These are phyloP conservation scores for Calephelis perditalis DNA, from an alignment of 2,888 invertebrate species.

Conservation along the genomic window DNA sequence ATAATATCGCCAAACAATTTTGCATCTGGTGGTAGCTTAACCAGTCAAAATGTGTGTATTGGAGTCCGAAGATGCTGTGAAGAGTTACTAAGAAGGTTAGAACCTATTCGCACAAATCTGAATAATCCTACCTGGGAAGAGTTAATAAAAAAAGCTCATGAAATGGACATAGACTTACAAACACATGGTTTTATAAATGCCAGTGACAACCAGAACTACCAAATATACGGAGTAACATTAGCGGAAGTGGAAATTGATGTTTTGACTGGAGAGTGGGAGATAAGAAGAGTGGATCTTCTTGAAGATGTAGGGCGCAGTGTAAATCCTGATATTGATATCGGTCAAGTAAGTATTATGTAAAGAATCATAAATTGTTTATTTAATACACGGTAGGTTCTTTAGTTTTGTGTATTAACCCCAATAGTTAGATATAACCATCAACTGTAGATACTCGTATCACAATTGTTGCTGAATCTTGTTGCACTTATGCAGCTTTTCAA, in stretches of 20 bases:
- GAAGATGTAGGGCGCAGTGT: conserved; percentile 84
- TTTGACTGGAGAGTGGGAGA: conserved; percentile 84
- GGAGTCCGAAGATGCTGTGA: conserved; percentile 43
- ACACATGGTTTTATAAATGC: conserved; percentile 69
- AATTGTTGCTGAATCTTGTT: too few species aligned
- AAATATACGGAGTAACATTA: conserved; percentile 77
- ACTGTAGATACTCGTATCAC: too few species aligned
- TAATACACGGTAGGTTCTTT: too few species aligned
- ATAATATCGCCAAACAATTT: not conserved
- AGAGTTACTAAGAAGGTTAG: conserved; percentile 39
- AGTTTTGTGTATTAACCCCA: too few species aligned
- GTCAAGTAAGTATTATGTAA: conserved; percentile 67
- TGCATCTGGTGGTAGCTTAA: conserved; percentile 3
- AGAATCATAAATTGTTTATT: too few species aligned
- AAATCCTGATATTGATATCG: conserved; percentile 84
- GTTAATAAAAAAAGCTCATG: conserved; percentile 70
- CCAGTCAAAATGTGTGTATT: conserved; percentile 31
- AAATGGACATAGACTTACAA: conserved; percentile 71
- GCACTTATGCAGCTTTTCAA: too few species aligned
- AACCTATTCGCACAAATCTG: conserved; percentile 63
- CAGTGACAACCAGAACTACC: conserved; percentile 63
- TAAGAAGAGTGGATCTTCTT: conserved; percentile 81
- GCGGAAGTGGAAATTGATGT: conserved; percentile 86
- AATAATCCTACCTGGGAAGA: conserved; percentile 74
- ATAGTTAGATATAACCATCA: too few species aligned